Evolutionary conservation across 1,140 invertebrate species (phyloP).

Genomic region (Ostrea denselamellosa): DNA sequence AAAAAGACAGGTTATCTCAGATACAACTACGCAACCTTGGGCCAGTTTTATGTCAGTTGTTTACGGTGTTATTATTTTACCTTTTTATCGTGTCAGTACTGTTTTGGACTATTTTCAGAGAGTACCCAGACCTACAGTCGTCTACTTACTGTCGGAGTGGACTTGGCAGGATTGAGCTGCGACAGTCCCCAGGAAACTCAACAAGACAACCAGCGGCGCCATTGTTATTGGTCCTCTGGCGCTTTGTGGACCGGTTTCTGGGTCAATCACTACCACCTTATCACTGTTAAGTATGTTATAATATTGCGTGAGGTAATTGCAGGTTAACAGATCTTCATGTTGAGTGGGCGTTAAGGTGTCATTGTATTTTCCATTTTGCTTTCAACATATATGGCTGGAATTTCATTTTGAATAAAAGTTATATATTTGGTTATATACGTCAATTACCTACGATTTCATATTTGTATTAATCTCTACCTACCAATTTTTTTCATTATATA

Average conservation of each 20-base stretch:
- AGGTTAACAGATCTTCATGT: not conserved
- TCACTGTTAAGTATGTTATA: not conserved
- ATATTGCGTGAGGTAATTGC: not conserved
- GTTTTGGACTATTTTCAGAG: not conserved
- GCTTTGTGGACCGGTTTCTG: not conserved
- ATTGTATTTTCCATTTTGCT: not conserved
- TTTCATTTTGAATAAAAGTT: too few species aligned
- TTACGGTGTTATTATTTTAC: not conserved
- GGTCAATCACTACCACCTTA: not conserved
- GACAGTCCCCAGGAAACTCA: not conserved
- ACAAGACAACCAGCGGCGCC: conserved; percentile 8
- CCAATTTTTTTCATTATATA: too few species aligned
- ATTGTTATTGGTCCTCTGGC: not conserved
- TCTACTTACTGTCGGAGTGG: conserved; percentile 27
- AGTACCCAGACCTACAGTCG: not conserved
- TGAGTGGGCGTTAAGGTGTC: not conserved
- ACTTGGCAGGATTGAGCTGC: not conserved
- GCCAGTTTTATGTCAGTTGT: not conserved
- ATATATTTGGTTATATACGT: too few species aligned
- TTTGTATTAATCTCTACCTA: too few species aligned
- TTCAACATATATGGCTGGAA: too few species aligned
- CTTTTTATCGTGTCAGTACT: conserved; percentile 1
- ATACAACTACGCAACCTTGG: not conserved
- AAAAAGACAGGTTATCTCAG: not conserved
- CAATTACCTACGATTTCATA: too few species aligned